Evolutionary conservation across 2,113 vertebrate species (phyloP).

Genomic region (Cheirogaleus medius): DNA sequence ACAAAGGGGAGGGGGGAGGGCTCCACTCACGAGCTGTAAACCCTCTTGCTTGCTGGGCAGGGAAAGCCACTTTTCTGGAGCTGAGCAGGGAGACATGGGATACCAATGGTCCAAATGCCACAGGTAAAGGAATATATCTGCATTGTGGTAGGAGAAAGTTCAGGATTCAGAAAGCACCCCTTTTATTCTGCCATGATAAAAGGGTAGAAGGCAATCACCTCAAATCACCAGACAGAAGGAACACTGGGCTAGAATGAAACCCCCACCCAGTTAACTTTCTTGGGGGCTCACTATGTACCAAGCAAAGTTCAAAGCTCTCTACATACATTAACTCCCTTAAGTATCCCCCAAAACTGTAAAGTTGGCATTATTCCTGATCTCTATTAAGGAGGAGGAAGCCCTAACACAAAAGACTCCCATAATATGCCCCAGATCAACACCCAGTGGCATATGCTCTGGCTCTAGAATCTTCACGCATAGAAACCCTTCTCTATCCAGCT

Average conservation of each 20-base stretch:
- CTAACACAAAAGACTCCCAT: not conserved
- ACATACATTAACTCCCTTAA: not conserved
- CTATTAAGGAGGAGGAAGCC: not conserved
- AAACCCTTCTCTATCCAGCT: not conserved
- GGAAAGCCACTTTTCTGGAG: not conserved
- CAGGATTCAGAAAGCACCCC: not conserved
- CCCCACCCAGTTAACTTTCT: not conserved
- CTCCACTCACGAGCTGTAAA: no score
- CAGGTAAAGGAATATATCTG: not conserved
- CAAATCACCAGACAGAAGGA: not conserved
- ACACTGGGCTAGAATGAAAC: not conserved
- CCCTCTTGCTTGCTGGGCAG: not conserved
- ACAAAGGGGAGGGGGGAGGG: no score
- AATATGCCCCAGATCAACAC: not conserved
- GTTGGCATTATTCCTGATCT: not conserved
- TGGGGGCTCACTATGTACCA: not conserved
- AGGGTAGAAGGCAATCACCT: not conserved
- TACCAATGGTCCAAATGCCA: not conserved
- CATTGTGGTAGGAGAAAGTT: not conserved
- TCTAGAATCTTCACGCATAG: not conserved
- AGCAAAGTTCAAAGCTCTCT: not conserved
- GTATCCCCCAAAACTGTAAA: not conserved
- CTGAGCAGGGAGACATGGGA: not conserved
- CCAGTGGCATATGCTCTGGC: no score
- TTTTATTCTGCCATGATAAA: not conserved